Evolutionary conservation across 2,888 invertebrate genomes (phyloP), one percentile per base, ranked within the genome.

Genomic region (Erynnis tages): DNA sequence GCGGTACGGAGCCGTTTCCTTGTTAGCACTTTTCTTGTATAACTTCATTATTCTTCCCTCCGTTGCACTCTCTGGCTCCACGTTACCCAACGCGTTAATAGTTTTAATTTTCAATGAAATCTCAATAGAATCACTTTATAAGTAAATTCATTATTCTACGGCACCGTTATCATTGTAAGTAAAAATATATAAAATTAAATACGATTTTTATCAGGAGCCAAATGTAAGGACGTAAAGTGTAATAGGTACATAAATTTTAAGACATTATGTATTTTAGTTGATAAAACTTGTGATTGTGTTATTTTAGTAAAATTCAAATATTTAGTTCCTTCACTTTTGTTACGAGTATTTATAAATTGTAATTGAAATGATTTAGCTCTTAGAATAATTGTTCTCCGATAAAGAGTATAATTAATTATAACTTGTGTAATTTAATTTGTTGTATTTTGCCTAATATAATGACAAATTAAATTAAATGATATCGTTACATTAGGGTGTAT

Each of bases 401-500:
- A 78, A 81, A 82, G 75, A 80, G 75, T 80, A 81, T 81, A 82
- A 82, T 82, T 81, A 82, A 76, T 71, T 68, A 76, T 85, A 82
- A 85, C 83, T 85, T 87, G 73, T 79, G 71, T 84, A 82, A 82
- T 82, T 86, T 86, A 80, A 86, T 87, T 87, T 87, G 87, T 89
- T 87, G 84, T 88, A 86, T 77, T 82, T 85, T 80, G 70, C 77
- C 79, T 86, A 86, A 84, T 84, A 82, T 82, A 85, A 86, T 85
- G 83, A 88, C 84, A 87, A 87, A 87, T 82, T 74, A 73, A 73
- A 73, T 71, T 85, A 86, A 86, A 86, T 83, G 76, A 86, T 87
- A 86, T 87, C 87, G 88, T 87, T 88, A 87, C 78, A 82, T 82
- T 88, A 89, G 88, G 81, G 63, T 89, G 88, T 89, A 89, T 87